phyloP scores from a whole-genome alignment of 92 coral and sea anemone genomes.

The Phenganax stokvisi region DNA sequence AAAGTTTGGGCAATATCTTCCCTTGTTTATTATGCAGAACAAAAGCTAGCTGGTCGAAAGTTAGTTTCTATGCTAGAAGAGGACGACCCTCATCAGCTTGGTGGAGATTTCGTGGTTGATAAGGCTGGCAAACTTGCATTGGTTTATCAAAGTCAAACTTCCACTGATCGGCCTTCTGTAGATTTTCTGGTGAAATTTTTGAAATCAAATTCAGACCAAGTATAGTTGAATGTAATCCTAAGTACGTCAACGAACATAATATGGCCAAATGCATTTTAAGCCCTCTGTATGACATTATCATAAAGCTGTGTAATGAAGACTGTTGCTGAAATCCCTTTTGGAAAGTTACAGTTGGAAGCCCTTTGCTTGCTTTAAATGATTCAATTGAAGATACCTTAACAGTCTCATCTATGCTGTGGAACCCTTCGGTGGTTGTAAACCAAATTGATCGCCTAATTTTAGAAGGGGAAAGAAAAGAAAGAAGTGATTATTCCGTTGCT shows the following conservation, averaged over 20 bases:
- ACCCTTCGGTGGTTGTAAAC: conserved; percentile 79
- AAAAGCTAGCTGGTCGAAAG: conserved; percentile 67
- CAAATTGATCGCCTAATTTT: conserved; percentile 81
- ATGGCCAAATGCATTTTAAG: not conserved
- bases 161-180: conserved; percentile 77
- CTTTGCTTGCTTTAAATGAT: not conserved
- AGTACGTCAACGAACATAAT: not conserved
- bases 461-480: not conserved
- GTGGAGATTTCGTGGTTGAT: conserved; percentile 83
- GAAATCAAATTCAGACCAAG: conserved; percentile 21
- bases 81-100: conserved; percentile 90
- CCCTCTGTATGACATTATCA: too few species aligned
- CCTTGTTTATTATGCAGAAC: conserved; percentile 79
- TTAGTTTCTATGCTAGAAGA: conserved; percentile 59
- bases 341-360: conserved; percentile 14
- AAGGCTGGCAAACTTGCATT: conserved; percentile 63
- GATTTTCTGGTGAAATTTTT: conserved; percentile 56
- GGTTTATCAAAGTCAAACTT: conserved; percentile 61
- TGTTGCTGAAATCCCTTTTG: not conserved
- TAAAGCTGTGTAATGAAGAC: conserved; percentile 24
- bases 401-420: conserved; percentile 12
- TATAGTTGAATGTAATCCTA: not conserved
- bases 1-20: conserved; percentile 68
- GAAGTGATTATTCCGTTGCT: conserved; percentile 42
- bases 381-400: too few species aligned